Evolutionary conservation across 2,888 invertebrate species (phyloP).

Genomic region (Sussaba pulchella): DNA sequence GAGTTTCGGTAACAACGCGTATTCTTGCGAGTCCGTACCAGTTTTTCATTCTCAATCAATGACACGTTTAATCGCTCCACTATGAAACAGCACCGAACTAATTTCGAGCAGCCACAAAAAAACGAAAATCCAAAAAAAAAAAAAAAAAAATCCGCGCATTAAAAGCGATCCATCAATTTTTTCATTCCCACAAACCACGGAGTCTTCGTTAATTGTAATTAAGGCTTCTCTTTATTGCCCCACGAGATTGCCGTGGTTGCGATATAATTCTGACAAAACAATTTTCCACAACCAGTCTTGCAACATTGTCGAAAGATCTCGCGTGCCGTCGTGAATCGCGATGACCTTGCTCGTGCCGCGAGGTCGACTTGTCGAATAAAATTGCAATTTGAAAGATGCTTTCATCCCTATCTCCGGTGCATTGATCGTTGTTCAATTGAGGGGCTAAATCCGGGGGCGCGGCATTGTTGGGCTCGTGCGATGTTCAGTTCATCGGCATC

Average conservation of each 20-base stretch:
- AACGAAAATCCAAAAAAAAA: no score
- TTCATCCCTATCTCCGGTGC: conserved; percentile 43
- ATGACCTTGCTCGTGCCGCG: no score
- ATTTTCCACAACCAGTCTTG: conserved; percentile 59
- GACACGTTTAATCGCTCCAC: no score
- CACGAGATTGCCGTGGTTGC: conserved; percentile 18
- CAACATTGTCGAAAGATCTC: conserved; percentile 52
- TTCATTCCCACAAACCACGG: conserved; percentile 26
- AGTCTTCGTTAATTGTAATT: conserved; percentile 60
- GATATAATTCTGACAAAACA: conserved; percentile 56
- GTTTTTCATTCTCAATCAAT: no score
- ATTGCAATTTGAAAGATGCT: conserved; percentile 16
- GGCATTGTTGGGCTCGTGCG: conserved; percentile 43
- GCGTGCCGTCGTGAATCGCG: conserved; percentile 41
- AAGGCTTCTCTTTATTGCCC: conserved; percentile 44
- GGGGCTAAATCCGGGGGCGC: conserved; percentile 60
- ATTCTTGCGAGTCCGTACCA: no score
- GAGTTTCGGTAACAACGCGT: no score
- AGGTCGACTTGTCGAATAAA: no score
- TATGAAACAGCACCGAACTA: no score
- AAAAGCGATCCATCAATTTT: conserved; percentile 22
- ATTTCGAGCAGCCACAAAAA: no score
- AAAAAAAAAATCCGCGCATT: background rate
- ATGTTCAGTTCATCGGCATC: conserved; percentile 63
- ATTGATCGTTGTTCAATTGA: conserved; percentile 43